Evolutionary conservation across 2,888 invertebrate genomes (phyloP), one percentile per base, ranked within the genome.

Genomic region (Phorcus lineatus): DNA sequence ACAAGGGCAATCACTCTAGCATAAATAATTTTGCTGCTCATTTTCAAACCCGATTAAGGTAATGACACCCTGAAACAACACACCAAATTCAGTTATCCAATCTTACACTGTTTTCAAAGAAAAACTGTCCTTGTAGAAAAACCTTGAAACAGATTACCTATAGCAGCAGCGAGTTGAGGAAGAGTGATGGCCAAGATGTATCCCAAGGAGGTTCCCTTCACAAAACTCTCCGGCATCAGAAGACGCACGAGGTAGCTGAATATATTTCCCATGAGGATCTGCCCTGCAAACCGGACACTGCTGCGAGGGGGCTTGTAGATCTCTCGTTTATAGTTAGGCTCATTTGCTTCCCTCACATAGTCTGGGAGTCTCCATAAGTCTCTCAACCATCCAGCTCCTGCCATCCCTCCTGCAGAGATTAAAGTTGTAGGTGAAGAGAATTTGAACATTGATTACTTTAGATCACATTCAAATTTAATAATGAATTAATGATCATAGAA

Each of bases 361-460:
- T 95, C 95, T 0, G 97, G 97, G 80, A 99, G 96, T 84, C 95
- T 95, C 88, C 96, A 96, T 1, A 97, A 92, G 92, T 99, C 99
- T 9, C 96, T 94, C 0, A 98, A 88, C 96, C 97, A 98, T 11
- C 98, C 98, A 19, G 96, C 90, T 0, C 97, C 96, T 88, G 95
- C 94, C 90, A 96, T 97, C 3, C 92, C 98, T 28, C 90, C 97
- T 62, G 28, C 24, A 62, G 13, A 47, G 47, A 7, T 36, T 6
- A 13, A 47, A 6, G 47, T 47, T 1, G 13, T 47, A 47, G 47
- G 13, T 47, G 6, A 1, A 47, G 47, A 47, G 4, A 9, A 47
- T 36, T 36, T 36, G 2, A 1, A 47, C 47, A 47, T 36, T 6
- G 36, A 36, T n/a, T n/a, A n/a, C n/a, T n/a, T n/a, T n/a, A n/a